A percentile compares a stretch with the other conserved stretches of the same genome.
phyloP scores from a whole-genome alignment of 2,113 vertebrate genomes.

The Willisornis vidua region DNA sequence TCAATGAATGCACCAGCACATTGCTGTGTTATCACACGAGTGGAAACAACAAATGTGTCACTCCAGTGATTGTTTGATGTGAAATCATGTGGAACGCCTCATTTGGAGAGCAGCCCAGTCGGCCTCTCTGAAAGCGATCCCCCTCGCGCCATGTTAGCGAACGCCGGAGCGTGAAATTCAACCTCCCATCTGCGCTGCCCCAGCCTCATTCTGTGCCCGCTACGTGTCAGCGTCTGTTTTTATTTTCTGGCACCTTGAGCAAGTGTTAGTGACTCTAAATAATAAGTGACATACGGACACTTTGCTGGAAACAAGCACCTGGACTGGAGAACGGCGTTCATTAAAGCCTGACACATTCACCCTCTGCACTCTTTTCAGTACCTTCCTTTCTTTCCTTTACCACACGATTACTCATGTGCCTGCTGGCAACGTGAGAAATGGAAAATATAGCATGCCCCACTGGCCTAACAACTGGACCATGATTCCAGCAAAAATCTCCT shows the following conservation, averaged over 20 bases:
- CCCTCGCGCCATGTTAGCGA: background rate
- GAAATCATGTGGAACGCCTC: slow-evolving; percentile 77
- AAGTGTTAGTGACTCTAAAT: slow-evolving; percentile 23
- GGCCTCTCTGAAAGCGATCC: slow-evolving; percentile 47
- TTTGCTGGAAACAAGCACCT: slow-evolving; percentile 60
- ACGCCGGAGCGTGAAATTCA: slow-evolving; percentile 75
- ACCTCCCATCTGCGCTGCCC: slow-evolving; percentile 59
- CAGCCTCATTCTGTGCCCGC: slow-evolving; percentile 25
- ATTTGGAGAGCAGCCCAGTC: slow-evolving; percentile 26
- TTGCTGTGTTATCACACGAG: slow-evolving; percentile 32
- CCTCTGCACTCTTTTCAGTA: background rate
- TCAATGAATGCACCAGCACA: background rate
- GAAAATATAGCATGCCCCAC: slow-evolving; percentile 31
- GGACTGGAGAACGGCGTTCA: slow-evolving; percentile 18
- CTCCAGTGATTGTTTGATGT: slow-evolving; percentile 47
- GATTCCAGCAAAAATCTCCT: slow-evolving; percentile 42
- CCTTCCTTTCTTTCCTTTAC: slow-evolving; percentile 9
- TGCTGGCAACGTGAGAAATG: slow-evolving; percentile 32
- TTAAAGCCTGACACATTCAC: background rate
- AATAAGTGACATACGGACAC: slow-evolving; percentile 32
- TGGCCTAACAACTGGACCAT: slow-evolving; percentile 53
- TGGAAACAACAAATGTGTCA: slow-evolving; percentile 42
- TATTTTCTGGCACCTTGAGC: slow-evolving; percentile 61
- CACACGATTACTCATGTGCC: slow-evolving; percentile 39
- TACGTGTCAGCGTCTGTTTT: slow-evolving; percentile 63